Evolutionary conservation across 1,140 invertebrate species (phyloP).

Genomic region (Zaprionus capensis): DNA sequence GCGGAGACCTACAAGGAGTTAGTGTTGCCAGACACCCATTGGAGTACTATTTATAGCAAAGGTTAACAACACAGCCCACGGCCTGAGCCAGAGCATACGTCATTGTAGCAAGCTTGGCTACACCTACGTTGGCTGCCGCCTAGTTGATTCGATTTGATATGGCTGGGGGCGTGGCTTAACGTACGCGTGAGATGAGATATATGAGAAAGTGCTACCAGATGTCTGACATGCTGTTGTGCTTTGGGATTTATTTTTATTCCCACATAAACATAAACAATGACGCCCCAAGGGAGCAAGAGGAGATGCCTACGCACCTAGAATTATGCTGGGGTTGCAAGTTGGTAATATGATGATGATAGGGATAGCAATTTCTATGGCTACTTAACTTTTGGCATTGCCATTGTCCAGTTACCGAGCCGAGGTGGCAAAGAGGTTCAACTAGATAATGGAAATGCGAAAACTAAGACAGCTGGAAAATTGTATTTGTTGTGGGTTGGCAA

Average conservation of each 20-base stretch:
- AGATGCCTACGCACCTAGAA: not conserved
- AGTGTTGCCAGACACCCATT: slow-evolving; percentile 51
- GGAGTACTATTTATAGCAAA: slow-evolving; percentile 60
- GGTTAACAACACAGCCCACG: slow-evolving; percentile 29
- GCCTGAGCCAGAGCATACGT: slow-evolving; percentile 46
- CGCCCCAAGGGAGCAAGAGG: not conserved
- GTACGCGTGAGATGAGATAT: slow-evolving; percentile 9
- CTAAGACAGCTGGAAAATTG: slow-evolving; percentile 17
- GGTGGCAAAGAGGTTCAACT: slow-evolving; percentile 1
- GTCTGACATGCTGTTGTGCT: slow-evolving; percentile 15
- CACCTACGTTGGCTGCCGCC: slow-evolving; percentile 26
- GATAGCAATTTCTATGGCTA: slow-evolving; percentile 21
- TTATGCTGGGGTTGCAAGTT: slow-evolving; percentile 3
- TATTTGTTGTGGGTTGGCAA: not conserved
- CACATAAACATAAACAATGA: slow-evolving; percentile 31
- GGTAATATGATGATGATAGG: slow-evolving; percentile 19
- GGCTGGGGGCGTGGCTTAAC: slow-evolving; percentile 43
- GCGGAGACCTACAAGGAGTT: slow-evolving; percentile 10
- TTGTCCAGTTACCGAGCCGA: not conserved
- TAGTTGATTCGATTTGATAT: slow-evolving; percentile 70
- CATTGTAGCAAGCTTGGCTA: slow-evolving; percentile 39
- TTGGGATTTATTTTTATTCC: slow-evolving; percentile 12
- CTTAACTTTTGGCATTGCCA: slow-evolving; percentile 17
- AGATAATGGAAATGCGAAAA: slow-evolving; percentile 19
- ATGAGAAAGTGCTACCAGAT: slow-evolving; percentile 32